These are phyloP conservation scores for Drosophila melanosoma DNA, from an alignment of 2,888 invertebrate genomes.

Conservation along the genomic window DNA sequence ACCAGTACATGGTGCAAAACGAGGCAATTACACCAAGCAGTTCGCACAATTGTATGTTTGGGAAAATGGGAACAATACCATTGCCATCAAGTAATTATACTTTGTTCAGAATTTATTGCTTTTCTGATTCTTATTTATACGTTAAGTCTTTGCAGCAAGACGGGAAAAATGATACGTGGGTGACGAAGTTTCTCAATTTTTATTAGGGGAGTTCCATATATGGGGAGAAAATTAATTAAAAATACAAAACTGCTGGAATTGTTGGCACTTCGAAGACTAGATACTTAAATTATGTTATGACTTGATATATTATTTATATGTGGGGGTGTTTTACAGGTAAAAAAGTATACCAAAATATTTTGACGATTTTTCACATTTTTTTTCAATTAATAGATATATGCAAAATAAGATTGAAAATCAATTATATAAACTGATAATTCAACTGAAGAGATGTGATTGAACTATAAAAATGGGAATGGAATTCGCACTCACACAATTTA, in stretches of 20 bases:
- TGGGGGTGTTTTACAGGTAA: background rate
- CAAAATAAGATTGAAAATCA: background rate
- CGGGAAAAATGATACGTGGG: constrained; percentile 10
- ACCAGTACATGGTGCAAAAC: constrained; percentile 52
- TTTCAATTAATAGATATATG: background rate
- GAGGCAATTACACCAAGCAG: constrained; percentile 57
- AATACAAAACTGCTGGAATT: constrained; percentile 12
- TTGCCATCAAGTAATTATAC: constrained; percentile 82
- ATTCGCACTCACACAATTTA: constrained; percentile 43
- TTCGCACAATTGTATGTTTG: constrained; percentile 15
- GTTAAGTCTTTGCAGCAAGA: constrained; percentile 43
- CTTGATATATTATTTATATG: background rate
- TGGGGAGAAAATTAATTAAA: constrained; percentile 75
- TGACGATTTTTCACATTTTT: no score
- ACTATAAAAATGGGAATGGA: background rate
- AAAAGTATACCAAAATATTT: background rate
- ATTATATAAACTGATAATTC: background rate
- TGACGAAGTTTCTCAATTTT: constrained; percentile 9
- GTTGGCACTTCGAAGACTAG: background rate
- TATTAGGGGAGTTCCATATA: constrained; percentile 20
- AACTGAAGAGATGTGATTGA: background rate
- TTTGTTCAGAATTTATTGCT: constrained; percentile 81
- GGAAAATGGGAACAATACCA: constrained; percentile 46
- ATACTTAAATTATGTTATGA: background rate
- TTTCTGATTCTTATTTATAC: constrained; percentile 79